These are phyloP conservation scores for Clarias platycephalus DNA, from an alignment of 2,797 vertebrate species.

Conservation along the genomic window DNA sequence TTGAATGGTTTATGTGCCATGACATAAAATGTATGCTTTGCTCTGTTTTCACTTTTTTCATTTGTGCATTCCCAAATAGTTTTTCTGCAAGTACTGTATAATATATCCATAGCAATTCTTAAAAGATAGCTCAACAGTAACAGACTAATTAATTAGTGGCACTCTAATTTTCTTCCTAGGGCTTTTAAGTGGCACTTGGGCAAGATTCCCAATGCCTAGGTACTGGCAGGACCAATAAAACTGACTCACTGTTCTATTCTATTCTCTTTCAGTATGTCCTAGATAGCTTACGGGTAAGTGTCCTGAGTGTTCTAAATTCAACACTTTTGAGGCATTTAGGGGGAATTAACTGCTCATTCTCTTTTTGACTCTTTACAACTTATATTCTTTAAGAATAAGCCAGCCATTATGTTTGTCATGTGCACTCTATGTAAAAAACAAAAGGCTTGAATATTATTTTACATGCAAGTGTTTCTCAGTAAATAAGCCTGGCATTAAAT, in stretches of 20 bases:
- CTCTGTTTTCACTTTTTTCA: conserved; percentile 5
- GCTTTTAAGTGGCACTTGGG: conserved; percentile 7
- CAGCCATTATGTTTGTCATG: too few species aligned
- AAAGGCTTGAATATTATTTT: background rate
- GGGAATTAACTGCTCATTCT: background rate
- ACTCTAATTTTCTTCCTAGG: background rate
- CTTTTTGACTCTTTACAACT: background rate
- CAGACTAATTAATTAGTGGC: background rate
- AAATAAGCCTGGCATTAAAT: background rate
- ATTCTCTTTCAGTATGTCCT: background rate
- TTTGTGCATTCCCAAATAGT: background rate
- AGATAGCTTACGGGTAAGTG: background rate
- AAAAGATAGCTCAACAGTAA: background rate
- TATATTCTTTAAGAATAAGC: background rate
- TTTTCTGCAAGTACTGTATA: background rate
- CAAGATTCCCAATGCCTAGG: background rate
- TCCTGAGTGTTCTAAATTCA: background rate
- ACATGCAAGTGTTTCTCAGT: background rate
- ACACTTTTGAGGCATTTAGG: background rate
- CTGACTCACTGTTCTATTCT: background rate
- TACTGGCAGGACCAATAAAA: conserved; percentile 1
- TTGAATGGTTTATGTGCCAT: background rate
- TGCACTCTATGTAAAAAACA: background rate
- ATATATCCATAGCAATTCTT: background rate
- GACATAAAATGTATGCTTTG: conserved; percentile 7